Evolutionary conservation across 35 echinoderm and acorn worm species (phyloP), one percentile per base, ranked within the genome.

Genomic region (Chiridota heheva): DNA sequence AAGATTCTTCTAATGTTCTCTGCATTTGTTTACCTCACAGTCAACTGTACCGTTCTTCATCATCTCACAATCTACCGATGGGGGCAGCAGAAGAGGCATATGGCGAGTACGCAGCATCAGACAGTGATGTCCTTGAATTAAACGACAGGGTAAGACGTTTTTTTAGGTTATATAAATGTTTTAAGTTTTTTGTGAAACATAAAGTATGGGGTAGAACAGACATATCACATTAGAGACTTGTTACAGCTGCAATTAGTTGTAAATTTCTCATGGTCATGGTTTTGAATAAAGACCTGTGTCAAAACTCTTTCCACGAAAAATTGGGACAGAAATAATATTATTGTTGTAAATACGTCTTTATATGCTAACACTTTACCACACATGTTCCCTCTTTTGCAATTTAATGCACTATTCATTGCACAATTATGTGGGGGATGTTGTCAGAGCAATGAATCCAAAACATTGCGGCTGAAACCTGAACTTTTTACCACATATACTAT

Each of bases 31-130:
- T 43, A 27, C 45, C 13, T 56, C 42, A 44, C 80, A 97, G 94
- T 66, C 88, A 97, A 32, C 61, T 97, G 70, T 97, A 97, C 63
- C 30, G 88, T 13, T 91, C 88, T 5, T 88, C 94, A 0, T 97
- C 94, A 33, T 97, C 88, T 3, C 63, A 80, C 43, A 84, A 91
- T 49, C 37, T 91, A 40, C 80, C 63, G 27, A 49, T 45, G 10
- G 84, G 88, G 3, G 51, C 64, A 12, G 40, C 86, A 29, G 89
- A 88, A 4, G 86, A 91, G 6, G 62, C 68, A 2, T 91, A 88
- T 60, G 89, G 94, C 3, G 89, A 97, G 36, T 97, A 91, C 82
- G 94, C 94, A 24, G 94, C 94, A 2, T 97, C 94, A 2, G 94
- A 97, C 42, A 71, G 88, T 35, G 94, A 97, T 62, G 81, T 97